phyloP scores from a whole-genome alignment of 2,113 vertebrate genomes.

The Globicephala melas region DNA sequence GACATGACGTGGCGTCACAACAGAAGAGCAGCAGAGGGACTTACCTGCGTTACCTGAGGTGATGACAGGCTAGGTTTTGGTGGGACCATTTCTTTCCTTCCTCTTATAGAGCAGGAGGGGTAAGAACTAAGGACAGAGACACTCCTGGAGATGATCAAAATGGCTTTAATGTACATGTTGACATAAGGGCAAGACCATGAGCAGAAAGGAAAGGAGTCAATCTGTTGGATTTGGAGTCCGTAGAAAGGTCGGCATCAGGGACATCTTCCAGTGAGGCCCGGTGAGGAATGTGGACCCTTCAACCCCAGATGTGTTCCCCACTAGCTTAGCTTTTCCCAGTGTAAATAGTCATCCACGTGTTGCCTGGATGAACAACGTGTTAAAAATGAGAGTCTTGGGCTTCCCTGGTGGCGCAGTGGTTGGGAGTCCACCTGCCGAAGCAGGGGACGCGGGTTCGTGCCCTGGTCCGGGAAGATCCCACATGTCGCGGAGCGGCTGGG shows the following conservation, averaged over 20 bases:
- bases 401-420: too few species aligned
- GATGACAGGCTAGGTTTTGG: neutral
- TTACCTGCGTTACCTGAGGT: neutral
- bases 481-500: too few species aligned
- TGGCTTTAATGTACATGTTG: neutral
- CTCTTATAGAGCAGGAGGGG: neutral
- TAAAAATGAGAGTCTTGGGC: neutral
- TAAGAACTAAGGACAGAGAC: neutral
- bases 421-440: too few species aligned
- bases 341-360: neutral
- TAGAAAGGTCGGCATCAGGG: neutral
- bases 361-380: neutral
- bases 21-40: neutral
- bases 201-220: neutral
- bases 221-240: too few species aligned
- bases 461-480: too few species aligned
- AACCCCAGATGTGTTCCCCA: fast-evolving
- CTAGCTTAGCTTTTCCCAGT: neutral
- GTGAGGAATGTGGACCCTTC: too few species aligned
- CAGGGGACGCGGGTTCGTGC: too few species aligned
- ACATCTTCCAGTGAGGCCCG: neutral
- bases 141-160: neutral
- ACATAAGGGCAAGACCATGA: neutral
- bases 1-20: fast-evolving
- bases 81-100: neutral